Evolutionary conservation across 2,888 invertebrate species (phyloP), one percentile per base, ranked within the genome.

Genomic region (Xylocampa areola): DNA sequence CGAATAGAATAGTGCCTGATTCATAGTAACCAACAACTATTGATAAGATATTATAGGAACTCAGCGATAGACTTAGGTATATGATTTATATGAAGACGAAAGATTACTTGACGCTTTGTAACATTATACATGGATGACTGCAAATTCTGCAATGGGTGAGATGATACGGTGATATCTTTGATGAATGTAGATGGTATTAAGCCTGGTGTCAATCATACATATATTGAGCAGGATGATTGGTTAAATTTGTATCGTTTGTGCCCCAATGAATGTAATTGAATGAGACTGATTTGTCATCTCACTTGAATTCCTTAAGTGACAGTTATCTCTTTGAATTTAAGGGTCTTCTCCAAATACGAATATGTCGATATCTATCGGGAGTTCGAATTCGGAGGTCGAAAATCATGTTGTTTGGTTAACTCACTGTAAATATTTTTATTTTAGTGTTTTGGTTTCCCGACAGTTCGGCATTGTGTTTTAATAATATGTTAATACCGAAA

Each of bases 211-310:
- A 45, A 25, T 25, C 21, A 25, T 2, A 19, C 44, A 25, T 2
- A 19, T 32, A 10, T 16, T 35, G 17, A 17, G 23, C 5, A 33
- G 13, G 13, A 39, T 45, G 45, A 45, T 25, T 45, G 33, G 33
- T 21, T 10, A n/a, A n/a, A 25, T 33, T 10, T n/a, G 5, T 25
- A n/a, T 8, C 33, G 16, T 17, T 45, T 45, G 21, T 44, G 32
- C 13, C 21, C 23, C 35, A 45, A 45, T 45, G 33, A 45, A 45
- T 23, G 25, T 25, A n/a, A 45, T 35, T 45, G 16, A 16, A 25
- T 35, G 23, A n/a, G 2, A 32, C 7, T 11, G 32, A 21, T 23
- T 25, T 16, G 23, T 45, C 45, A 25, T 35, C n/a, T 10, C 16
- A 8, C 8, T 7, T 25, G 25, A 25, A 39, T 14, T 25, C 14